Base-by-base conservation (phyloP, 1,140 invertebrate species). In the Brachionus angularis region DNA sequence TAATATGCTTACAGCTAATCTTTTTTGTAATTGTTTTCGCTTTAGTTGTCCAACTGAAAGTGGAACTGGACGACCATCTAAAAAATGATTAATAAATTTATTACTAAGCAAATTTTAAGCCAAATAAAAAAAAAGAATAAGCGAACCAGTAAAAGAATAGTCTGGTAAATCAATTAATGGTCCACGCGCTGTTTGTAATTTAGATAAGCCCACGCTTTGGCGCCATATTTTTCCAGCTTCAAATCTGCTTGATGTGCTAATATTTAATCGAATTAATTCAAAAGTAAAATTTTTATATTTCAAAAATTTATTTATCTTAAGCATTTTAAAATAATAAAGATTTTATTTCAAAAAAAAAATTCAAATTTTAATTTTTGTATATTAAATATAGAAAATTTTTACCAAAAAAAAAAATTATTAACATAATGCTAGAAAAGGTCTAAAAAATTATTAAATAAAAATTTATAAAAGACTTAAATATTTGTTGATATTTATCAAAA, bases 111-210 rank as follows among this genome's bases (percentile, higher is more conserved):
- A 3, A 8, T 8, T 52, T 31, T 10, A 31, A 21, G 3, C 5
- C 14, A 4, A 52, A 31, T 52, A 12, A 8, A 3, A 3, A 52
- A 12, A 31, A 8, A 8, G 14, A 31, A 12, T 29, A 21, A 23
- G 29, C 7, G 8, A 16, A 34, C 62, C 23, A 12, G 47, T 47
- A 27, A 67, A 67, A 4, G 62, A 67, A 23, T 67, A 67, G 23
- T 67, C 62, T 8, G 62, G 62, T 47, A 67, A 36, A 47, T 67
- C 62, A 27, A 67, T 67, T 14, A 67, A 33, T 16, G 62, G 62
- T 33, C 62, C 62, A 33, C 62, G 42, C 18, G 62, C 42, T 33
- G 62, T 67, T 42, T 67, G 62, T 21, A 67, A 42, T 29, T 67
- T 67, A 29, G 62, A 21, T 23, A 67, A 47, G 1, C 47, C 42